These are phyloP conservation scores for Bhutanitis thaidina DNA, from an alignment of 2,888 invertebrate species.

Conservation along the genomic window DNA sequence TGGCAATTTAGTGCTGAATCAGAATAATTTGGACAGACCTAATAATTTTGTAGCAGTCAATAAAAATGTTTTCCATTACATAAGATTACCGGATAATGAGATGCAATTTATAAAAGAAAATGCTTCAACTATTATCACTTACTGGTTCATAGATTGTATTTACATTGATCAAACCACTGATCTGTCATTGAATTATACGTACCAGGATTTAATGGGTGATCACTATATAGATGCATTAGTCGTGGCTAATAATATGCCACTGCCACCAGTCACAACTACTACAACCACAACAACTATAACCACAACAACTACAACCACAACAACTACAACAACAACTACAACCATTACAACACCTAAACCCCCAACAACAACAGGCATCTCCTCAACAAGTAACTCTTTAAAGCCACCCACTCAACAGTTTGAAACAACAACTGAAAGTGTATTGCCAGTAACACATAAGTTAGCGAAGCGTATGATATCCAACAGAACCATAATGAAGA, in stretches of 20 bases:
- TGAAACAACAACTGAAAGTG: slow-evolving; percentile 21
- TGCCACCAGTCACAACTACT: slow-evolving; percentile 74
- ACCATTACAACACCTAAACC: slow-evolving; percentile 34
- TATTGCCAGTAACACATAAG: slow-evolving; percentile 32
- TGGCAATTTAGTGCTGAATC: slow-evolving; percentile 83
- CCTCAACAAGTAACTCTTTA: slow-evolving; percentile 35
- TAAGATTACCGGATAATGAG: slow-evolving; percentile 82
- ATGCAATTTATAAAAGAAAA: slow-evolving; percentile 74
- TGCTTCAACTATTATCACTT: slow-evolving; percentile 78
- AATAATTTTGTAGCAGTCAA: slow-evolving; percentile 83
- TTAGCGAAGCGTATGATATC: slow-evolving; percentile 40
- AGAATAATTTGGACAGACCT: slow-evolving; percentile 78
- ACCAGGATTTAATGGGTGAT: slow-evolving; percentile 78
- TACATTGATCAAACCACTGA: slow-evolving; percentile 83
- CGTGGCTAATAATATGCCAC: slow-evolving; percentile 83
- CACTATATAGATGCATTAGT: slow-evolving; percentile 86
- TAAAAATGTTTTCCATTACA: slow-evolving; percentile 76
- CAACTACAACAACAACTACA: slow-evolving; percentile 59
- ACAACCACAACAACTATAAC: slow-evolving; percentile 69
- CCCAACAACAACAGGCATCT: slow-evolving; percentile 34
- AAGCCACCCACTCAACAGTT: slow-evolving; percentile 11
- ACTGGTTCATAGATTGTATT: slow-evolving; percentile 90
- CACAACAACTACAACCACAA: slow-evolving; percentile 63
- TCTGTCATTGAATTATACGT: slow-evolving; percentile 82
- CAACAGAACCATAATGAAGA: slow-evolving; percentile 36